These are phyloP conservation scores for Apostichopus californicus DNA, from an alignment of 35 echinoderm and acorn worm species.

Conservation along the genomic window DNA sequence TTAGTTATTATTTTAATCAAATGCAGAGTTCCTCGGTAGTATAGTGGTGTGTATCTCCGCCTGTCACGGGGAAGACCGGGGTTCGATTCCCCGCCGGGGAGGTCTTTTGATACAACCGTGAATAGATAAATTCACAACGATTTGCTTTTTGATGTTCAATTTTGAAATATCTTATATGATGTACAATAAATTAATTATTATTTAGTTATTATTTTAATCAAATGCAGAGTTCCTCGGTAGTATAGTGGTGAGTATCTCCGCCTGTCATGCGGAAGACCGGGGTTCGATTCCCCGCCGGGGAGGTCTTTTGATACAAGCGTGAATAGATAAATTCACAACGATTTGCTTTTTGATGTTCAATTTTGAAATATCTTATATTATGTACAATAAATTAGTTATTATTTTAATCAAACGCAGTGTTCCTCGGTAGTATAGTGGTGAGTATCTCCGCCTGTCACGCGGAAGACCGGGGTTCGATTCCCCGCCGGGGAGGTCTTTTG, in stretches of 20 bases:
- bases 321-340: too few relatives aligned
- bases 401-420: too few relatives aligned
- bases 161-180: too few relatives aligned
- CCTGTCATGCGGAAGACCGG: slow-evolving; percentile 98
- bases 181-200: too few relatives aligned
- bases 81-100: slow-evolving; percentile 99
- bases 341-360: too few relatives aligned
- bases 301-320: background rate
- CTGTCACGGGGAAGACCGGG: slow-evolving; percentile 99
- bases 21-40: slow-evolving; percentile 74
- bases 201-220: too few relatives aligned
- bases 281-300: slow-evolving; percentile 98
- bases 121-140: too few relatives aligned
- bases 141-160: too few relatives aligned
- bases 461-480: slow-evolving; percentile 99
- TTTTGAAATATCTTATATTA: too few relatives aligned
- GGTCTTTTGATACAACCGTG: background rate
- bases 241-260: slow-evolving; percentile 97
- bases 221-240: slow-evolving; percentile 97
- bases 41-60: slow-evolving; percentile 99
- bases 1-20: too few relatives aligned
- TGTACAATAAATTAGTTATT: too few relatives aligned
- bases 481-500: slow-evolving; percentile 74
- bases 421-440: slow-evolving; percentile 97
- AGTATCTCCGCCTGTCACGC: slow-evolving; percentile 98